Evolutionary conservation across 30 jellyfish, hydroid and myxozoan genomes (phyloP).

Genomic region (Pelagia noctiluca): DNA sequence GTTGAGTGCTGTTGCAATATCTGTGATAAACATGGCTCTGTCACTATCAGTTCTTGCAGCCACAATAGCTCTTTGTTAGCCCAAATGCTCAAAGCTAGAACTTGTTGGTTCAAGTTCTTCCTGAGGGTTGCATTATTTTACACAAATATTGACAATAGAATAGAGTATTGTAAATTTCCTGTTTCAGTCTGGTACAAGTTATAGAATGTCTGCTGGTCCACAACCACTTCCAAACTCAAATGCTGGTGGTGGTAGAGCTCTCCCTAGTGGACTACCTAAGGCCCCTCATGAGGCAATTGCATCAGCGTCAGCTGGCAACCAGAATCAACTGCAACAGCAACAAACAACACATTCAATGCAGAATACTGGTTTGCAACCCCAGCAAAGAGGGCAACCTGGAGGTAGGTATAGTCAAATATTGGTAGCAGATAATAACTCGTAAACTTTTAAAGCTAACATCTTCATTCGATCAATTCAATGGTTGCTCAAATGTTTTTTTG

Average conservation of each 20-base stretch:
- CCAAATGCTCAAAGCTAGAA: too few relatives aligned
- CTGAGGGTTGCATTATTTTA: too few relatives aligned
- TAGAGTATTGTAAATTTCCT: neutral
- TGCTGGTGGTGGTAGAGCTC: conserved; percentile 10
- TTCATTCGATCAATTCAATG: too few relatives aligned
- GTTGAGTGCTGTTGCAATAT: too few relatives aligned
- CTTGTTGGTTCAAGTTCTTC: too few relatives aligned
- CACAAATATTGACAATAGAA: too few relatives aligned
- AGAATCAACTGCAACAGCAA: neutral
- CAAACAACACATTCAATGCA: neutral
- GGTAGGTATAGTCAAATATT: neutral
- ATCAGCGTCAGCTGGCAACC: neutral
- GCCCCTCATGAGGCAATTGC: conserved; percentile 49
- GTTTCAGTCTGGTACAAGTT: conserved; percentile 67
- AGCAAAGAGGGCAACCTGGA: neutral
- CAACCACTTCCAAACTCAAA: conserved; percentile 43
- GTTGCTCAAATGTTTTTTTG: too few relatives aligned
- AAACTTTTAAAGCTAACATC: too few relatives aligned
- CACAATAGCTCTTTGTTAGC: too few relatives aligned
- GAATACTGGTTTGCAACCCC: neutral
- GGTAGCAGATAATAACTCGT: too few relatives aligned
- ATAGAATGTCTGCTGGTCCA: conserved; percentile 42
- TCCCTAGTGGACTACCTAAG: conserved; percentile 33
- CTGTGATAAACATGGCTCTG: too few relatives aligned
- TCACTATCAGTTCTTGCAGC: too few relatives aligned